Evolutionary conservation across 2,888 invertebrate species (phyloP).

Genomic region (Drosophila peninsularis): DNA sequence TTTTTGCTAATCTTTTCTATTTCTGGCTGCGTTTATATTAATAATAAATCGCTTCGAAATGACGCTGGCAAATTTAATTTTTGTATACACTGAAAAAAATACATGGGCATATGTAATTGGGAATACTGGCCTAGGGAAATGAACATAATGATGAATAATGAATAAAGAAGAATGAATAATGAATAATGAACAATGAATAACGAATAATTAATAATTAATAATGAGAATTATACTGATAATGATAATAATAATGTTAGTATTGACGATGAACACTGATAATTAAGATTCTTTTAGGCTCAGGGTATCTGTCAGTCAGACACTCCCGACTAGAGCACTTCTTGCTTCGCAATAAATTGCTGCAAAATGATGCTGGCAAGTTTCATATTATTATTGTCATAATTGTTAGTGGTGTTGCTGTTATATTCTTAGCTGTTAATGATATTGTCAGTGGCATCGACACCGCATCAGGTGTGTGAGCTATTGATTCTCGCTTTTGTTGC

Average conservation of each 20-base stretch:
- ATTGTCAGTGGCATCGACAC: conserved; percentile 63
- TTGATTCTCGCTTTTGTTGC: conserved; percentile 39
- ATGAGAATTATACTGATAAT: neutral
- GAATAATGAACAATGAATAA: neutral
- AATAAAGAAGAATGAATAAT: neutral
- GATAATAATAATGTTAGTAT: neutral
- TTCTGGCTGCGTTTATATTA: conserved; percentile 33
- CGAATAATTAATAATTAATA: neutral
- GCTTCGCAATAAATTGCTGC: conserved; percentile 57
- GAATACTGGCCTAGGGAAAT: too few relatives aligned
- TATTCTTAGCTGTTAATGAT: conserved; percentile 72
- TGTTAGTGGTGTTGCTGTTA: conserved; percentile 15
- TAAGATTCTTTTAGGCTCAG: neutral
- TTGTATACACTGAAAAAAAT: conserved; percentile 1
- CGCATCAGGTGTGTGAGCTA: conserved; percentile 55
- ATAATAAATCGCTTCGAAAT: conserved; percentile 70
- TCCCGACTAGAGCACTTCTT: conserved; percentile 2
- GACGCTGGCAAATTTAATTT: conserved; percentile 52
- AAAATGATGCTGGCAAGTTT: conserved; percentile 64
- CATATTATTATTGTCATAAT: conserved; percentile 39
- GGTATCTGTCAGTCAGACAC: neutral
- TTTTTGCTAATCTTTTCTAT: conserved; percentile 31
- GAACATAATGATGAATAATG: too few relatives aligned
- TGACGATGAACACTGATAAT: neutral
- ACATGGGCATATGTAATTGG: neutral